These are phyloP conservation scores for Vulpes vulpes DNA, from an alignment of 2,113 vertebrate species.

Conservation along the genomic window DNA sequence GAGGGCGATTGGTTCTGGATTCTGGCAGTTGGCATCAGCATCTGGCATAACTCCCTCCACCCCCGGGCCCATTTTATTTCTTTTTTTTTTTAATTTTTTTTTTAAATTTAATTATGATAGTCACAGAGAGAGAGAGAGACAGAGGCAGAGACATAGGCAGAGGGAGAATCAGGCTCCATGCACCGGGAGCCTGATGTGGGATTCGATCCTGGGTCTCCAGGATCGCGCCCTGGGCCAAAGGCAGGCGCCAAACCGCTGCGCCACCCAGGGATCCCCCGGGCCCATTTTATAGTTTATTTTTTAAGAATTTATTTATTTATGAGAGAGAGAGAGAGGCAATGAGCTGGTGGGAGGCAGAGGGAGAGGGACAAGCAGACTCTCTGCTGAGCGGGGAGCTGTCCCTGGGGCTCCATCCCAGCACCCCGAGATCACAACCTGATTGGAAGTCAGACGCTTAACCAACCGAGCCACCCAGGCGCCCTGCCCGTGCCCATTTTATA, in stretches of 20 bases:
- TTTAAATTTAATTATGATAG: too few species aligned
- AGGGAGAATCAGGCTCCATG: too few species aligned
- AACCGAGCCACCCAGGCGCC: neutral
- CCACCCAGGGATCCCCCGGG: too few species aligned
- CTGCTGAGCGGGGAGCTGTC: neutral
- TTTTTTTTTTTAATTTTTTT: too few species aligned
- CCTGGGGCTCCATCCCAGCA: neutral
- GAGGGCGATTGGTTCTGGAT: neutral
- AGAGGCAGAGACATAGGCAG: too few species aligned
- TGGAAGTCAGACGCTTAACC: neutral
- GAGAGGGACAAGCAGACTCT: neutral
- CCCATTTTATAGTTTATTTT: neutral
- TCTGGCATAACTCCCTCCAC: neutral
- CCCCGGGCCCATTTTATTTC: neutral
- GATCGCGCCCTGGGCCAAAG: too few species aligned
- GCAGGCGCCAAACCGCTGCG: too few species aligned
- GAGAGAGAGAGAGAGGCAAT: neutral
- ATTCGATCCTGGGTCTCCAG: too few species aligned
- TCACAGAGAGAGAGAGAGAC: too few species aligned
- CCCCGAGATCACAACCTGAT: neutral
- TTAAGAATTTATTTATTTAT: neutral
- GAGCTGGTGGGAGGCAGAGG: neutral
- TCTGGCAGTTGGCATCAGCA: neutral
- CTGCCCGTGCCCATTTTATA: neutral
- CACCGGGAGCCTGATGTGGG: too few species aligned